Evolutionary conservation across 2,888 invertebrate genomes (phyloP).

Genomic region (Hylaea fasciaria): DNA sequence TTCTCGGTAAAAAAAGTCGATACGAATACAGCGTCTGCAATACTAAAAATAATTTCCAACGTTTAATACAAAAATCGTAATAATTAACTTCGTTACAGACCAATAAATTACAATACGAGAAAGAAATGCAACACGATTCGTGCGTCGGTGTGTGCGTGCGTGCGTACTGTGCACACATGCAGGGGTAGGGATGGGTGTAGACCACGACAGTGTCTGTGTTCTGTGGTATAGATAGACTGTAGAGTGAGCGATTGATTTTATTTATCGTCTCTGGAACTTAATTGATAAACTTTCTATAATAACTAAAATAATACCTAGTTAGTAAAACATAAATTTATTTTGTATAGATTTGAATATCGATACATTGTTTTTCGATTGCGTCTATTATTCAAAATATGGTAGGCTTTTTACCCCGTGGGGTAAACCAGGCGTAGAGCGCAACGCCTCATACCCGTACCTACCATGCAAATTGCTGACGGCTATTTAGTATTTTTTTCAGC

Average conservation of each 20-base stretch:
- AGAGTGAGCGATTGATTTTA: slow-evolving; percentile 6
- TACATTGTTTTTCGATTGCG: too few relatives aligned
- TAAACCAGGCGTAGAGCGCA: too few relatives aligned
- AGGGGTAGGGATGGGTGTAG: slow-evolving; percentile 41
- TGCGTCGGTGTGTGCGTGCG: slow-evolving; percentile 38
- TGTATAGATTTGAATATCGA: too few relatives aligned
- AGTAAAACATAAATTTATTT: too few relatives aligned
- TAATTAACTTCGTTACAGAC: slow-evolving; percentile 85
- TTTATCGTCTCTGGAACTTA: not conserved
- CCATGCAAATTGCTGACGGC: too few relatives aligned
- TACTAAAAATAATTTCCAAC: slow-evolving; percentile 84
- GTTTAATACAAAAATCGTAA: slow-evolving; percentile 85
- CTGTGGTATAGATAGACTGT: slow-evolving; percentile 5
- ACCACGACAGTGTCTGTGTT: too few relatives aligned
- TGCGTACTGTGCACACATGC: slow-evolving; percentile 48
- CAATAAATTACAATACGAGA: slow-evolving; percentile 84
- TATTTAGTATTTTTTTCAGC: too few relatives aligned
- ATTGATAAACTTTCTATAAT: too few relatives aligned
- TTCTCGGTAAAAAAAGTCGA: slow-evolving; percentile 71
- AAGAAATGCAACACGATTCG: slow-evolving; percentile 79
- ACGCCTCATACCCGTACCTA: too few relatives aligned
- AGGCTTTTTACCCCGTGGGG: too few relatives aligned
- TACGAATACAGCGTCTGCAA: slow-evolving; percentile 63
- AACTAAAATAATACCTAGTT: too few relatives aligned
- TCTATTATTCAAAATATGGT: too few relatives aligned